Evolutionary conservation across 1,140 invertebrate species (phyloP).

Genomic region (Polyergus mexicanus): DNA sequence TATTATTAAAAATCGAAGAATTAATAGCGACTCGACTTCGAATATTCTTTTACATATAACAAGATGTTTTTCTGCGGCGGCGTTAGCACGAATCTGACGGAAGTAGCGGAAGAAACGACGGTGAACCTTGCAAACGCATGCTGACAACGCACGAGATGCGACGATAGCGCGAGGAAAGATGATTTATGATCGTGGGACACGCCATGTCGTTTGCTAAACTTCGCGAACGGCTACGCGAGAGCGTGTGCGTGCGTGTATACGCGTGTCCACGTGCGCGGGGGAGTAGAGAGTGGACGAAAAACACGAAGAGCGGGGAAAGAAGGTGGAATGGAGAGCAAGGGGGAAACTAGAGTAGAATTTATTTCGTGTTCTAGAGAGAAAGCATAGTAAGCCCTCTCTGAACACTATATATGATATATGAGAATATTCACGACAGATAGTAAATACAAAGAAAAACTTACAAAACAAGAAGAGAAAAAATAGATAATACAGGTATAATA

Average conservation of each 20-base stretch:
- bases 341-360: slow-evolving; percentile 41
- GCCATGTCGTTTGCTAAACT: slow-evolving; percentile 74
- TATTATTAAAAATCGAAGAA: neutral
- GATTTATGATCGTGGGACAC: slow-evolving; percentile 81
- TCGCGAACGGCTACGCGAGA: slow-evolving; percentile 33
- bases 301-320: slow-evolving; percentile 40
- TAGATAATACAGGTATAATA: neutral
- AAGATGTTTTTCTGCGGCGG: neutral
- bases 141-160: slow-evolving; percentile 77
- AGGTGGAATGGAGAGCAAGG: neutral
- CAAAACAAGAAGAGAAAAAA: slow-evolving; percentile 26
- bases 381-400: slow-evolving; percentile 21
- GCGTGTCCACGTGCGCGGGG: slow-evolving; percentile 21
- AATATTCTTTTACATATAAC: slow-evolving; percentile 3
- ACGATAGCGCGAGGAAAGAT: slow-evolving; percentile 81
- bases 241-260: neutral
- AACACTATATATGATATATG: slow-evolving; percentile 46
- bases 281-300: slow-evolving; percentile 30
- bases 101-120: slow-evolving; percentile 71
- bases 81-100: slow-evolving; percentile 57
- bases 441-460: neutral
- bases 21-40: neutral
- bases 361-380: slow-evolving; percentile 16
- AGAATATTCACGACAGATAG: slow-evolving; percentile 32
- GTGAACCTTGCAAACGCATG: slow-evolving; percentile 77